Evolutionary conservation across 2,113 vertebrate genomes (phyloP).

Genomic region (Amblyopsis rosae): DNA sequence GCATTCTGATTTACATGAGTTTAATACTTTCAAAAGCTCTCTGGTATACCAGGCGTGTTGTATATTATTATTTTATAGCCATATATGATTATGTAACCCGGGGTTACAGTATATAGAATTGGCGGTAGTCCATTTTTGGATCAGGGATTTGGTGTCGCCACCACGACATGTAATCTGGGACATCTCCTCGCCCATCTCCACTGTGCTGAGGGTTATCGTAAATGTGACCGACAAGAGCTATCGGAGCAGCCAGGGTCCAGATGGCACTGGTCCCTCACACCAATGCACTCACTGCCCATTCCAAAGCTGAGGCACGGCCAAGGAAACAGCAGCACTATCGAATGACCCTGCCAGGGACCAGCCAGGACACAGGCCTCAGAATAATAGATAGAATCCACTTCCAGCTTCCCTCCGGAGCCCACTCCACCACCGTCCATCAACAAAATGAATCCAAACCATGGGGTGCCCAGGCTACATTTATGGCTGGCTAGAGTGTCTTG

Average conservation of each 20-base stretch:
- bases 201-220: conserved; percentile 47
- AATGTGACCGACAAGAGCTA: conserved; percentile 47
- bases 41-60: conserved; percentile 41
- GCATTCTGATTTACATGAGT: conserved; percentile 50
- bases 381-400: conserved; percentile 63
- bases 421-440: conserved; percentile 59
- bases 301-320: conserved; percentile 64
- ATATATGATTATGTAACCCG: conserved; percentile 42
- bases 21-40: conserved; percentile 68
- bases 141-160: conserved; percentile 59
- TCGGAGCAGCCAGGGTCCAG: conserved; percentile 65
- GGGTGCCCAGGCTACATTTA: conserved; percentile 49
- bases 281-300: conserved; percentile 58
- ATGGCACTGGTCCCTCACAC: conserved; percentile 73
- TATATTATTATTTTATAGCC: conserved; percentile 30
- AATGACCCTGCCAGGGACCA: conserved; percentile 71
- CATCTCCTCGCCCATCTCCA: conserved; percentile 59
- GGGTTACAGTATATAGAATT: conserved; percentile 58
- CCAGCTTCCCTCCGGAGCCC: conserved; percentile 61
- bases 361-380: conserved; percentile 58
- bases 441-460: conserved; percentile 59
- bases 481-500: conserved; percentile 37
- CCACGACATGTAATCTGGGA: conserved; percentile 48
- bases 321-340: conserved; percentile 36
- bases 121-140: conserved; percentile 60